phyloP scores from a whole-genome alignment of 2,113 vertebrate genomes.

The Muscicapa adusta region DNA sequence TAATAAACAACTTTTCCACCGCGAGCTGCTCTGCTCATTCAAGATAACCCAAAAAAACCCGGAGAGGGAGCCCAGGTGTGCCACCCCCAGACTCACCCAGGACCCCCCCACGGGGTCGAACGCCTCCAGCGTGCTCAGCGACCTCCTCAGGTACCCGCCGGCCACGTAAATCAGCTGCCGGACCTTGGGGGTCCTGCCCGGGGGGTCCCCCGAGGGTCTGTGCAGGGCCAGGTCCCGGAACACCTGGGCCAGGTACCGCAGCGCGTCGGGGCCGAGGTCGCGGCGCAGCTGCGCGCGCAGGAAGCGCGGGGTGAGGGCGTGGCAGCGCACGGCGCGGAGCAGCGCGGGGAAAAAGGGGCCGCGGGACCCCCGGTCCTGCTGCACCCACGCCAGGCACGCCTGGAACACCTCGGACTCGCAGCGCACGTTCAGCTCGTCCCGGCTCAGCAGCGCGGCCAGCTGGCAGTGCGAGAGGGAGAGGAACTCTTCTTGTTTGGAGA shows the following conservation, averaged over 20 bases:
- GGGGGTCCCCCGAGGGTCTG: neutral
- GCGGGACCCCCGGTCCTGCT: constrained; percentile 78
- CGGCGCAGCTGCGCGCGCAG: constrained; percentile 88
- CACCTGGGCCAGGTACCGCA: constrained; percentile 82
- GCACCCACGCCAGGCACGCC: constrained; percentile 92
- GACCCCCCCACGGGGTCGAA: constrained; percentile 77
- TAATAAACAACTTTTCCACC: too few species aligned
- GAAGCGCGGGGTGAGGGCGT: constrained; percentile 89
- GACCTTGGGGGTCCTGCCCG: constrained; percentile 69
- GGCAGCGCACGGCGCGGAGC: constrained; percentile 92
- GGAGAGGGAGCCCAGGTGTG: too few species aligned
- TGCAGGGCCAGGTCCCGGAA: constrained; percentile 81
- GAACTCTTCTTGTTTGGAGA: constrained; percentile 93
- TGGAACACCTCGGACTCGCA: constrained; percentile 96
- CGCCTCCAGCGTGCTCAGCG: constrained; percentile 86
- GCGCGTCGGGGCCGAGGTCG: constrained; percentile 82
- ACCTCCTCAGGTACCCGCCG: constrained; percentile 87
- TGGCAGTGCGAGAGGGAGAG: constrained; percentile 93
- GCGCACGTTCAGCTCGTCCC: constrained; percentile 93
- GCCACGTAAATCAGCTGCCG: constrained; percentile 90
- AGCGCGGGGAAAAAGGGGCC: constrained; percentile 86
- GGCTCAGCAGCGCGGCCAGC: constrained; percentile 88
- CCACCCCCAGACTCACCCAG: too few species aligned
- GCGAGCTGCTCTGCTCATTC: too few species aligned
- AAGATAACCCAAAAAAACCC: too few species aligned